Evolutionary conservation across 2,888 invertebrate genomes (phyloP), one percentile per base, ranked within the genome.

Genomic region (Cacoxenus indagator): DNA sequence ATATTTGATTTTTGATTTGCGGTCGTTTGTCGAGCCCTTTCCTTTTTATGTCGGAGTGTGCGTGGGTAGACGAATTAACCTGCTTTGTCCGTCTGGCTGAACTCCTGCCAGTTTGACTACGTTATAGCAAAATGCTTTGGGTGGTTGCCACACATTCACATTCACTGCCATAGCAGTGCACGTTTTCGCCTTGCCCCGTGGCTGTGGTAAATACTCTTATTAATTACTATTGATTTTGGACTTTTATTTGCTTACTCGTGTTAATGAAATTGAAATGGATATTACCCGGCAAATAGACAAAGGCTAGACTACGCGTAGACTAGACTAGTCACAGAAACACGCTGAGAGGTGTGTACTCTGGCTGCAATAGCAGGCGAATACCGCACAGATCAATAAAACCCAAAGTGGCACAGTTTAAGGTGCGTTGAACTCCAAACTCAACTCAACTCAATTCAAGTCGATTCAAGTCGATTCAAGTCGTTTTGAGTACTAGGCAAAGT

Each of bases 1-100:
- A 81, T 81, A 81, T 81, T 81, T 81, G 80, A 81, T 83, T 81
- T 81, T 81, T 81, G 80, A 81, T 81, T 81, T 81, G 80, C 79
- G 80, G 80, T 75, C 70, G 71, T 37, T 43, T 45, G 45, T 62
- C 22, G 19, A 51, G 26, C 45, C 43, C 59, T 59, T 59, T 24
- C 26, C 55, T 19, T 24, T 4, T n/a, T 48, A 9, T 9, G 55
- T 24, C 24, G 24, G 27, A 26, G 55, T 24, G 9, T 27, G 27
- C 48, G 48, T 19, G 48, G 48, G 48, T 6, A 48, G 8, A 11
- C 37, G 37, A 37, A 37, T 37, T 37, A 29, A 57, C 29, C 29
- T 57, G 57, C 17, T 27, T 51, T 24, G 61, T 17, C 24, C 45
- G 61, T 11, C 45, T 61, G 59, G 17, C 51, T 51, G 5, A 4